Conservation (phyloP, 2,888 invertebrate species). For the Euzophera pinguis region DNA sequence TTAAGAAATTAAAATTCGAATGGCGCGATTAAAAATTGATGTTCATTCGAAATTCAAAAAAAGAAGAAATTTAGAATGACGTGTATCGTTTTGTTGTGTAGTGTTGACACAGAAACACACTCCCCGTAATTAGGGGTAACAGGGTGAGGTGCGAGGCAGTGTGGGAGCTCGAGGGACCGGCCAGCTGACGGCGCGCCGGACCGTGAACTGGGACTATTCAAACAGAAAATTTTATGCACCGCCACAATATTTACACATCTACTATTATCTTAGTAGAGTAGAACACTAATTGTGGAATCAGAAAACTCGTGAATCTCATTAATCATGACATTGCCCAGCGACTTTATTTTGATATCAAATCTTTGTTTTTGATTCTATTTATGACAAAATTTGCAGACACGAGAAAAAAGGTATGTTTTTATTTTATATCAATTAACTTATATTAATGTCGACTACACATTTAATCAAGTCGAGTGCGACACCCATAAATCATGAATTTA, state of each 20-base stretch:
- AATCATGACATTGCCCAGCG: too few relatives aligned
- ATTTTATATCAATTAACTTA: conserved; percentile 12
- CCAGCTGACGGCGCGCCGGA: conserved; percentile 47
- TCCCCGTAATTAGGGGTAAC: conserved; percentile 56
- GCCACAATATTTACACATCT: conserved; percentile 21
- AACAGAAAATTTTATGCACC: conserved; percentile 43
- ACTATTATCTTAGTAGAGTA: neutral
- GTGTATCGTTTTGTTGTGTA: conserved; percentile 30
- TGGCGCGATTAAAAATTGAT: neutral
- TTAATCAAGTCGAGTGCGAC: conserved; percentile 32
- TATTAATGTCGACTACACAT: conserved; percentile 19
- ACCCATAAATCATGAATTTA: conserved; percentile 51
- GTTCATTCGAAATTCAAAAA: conserved; percentile 12
- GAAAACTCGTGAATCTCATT: too few relatives aligned
- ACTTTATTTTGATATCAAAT: too few relatives aligned
- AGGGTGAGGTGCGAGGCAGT: conserved; percentile 35
- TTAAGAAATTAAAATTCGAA: neutral
- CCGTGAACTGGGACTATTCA: conserved; percentile 44
- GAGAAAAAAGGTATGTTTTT: neutral
- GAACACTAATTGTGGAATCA: neutral
- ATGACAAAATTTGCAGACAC: neutral
- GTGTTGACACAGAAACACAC: conserved; percentile 63
- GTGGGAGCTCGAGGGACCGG: conserved; percentile 46
- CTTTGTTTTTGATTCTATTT: neutral
- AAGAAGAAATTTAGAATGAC: conserved; percentile 15